Evolutionary conservation across 2,797 vertebrate species (phyloP).

Genomic region (Neosalanx taihuensis): DNA sequence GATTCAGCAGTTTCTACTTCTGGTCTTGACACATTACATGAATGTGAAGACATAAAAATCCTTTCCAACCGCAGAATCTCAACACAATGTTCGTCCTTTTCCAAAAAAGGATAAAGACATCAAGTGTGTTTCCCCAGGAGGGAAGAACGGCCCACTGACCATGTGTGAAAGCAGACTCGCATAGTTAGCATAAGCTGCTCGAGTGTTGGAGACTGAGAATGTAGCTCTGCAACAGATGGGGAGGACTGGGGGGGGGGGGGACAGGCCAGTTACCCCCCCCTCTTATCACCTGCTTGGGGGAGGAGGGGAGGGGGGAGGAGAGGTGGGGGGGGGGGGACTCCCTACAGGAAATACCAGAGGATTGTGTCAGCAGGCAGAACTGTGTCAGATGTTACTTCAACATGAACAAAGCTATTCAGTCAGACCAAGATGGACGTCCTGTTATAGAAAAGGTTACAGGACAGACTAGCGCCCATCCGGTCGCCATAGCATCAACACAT

Average conservation of each 20-base stretch:
- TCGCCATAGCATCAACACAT: neutral
- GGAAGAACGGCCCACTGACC: slow-evolving; percentile 43
- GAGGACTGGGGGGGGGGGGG: slow-evolving; percentile 43
- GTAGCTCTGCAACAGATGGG: slow-evolving; percentile 72
- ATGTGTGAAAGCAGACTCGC: slow-evolving; percentile 64
- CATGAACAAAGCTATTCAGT: slow-evolving; percentile 11
- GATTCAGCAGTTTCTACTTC: slow-evolving; percentile 20
- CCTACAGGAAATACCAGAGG: slow-evolving; percentile 70
- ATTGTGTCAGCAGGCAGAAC: slow-evolving; percentile 49
- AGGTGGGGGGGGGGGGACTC: slow-evolving; percentile 57
- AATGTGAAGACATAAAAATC: slow-evolving; percentile 27
- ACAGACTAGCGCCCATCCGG: no score
- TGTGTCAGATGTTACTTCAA: slow-evolving; percentile 39
- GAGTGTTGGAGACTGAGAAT: slow-evolving; percentile 62
- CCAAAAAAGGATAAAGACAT: slow-evolving; percentile 43
- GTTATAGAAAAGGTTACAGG: slow-evolving; percentile 5
- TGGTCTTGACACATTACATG: slow-evolving; percentile 30
- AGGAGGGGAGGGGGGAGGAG: slow-evolving; percentile 50
- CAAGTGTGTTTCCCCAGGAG: slow-evolving; percentile 43
- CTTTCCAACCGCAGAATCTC: slow-evolving; percentile 33
- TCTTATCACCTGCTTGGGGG: slow-evolving; percentile 73
- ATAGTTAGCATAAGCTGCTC: slow-evolving; percentile 68
- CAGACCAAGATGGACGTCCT: slow-evolving; percentile 43
- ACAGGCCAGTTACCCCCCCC: slow-evolving; percentile 44
- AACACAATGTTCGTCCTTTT: slow-evolving; percentile 15